Evolutionary conservation across 2,888 invertebrate species (phyloP).

Genomic region (Clostera curtula): DNA sequence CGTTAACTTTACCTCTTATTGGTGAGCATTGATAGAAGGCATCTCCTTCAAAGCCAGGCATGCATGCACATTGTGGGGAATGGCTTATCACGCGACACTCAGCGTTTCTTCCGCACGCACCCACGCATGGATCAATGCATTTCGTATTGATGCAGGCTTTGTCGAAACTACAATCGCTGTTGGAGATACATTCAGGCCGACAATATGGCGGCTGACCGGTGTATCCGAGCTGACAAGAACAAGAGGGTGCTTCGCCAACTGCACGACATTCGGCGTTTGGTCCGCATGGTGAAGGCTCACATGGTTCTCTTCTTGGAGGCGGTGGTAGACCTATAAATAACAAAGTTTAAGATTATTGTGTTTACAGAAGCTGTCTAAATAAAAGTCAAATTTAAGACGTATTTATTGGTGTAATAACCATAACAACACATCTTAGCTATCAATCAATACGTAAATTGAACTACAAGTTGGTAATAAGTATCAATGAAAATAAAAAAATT

Average conservation of each 20-base stretch:
- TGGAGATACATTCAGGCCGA: constrained; percentile 87
- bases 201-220: constrained; percentile 85
- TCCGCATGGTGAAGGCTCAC: constrained; percentile 86
- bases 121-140: constrained; percentile 87
- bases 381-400: too few species aligned
- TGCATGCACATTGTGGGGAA: constrained; percentile 88
- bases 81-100: constrained; percentile 88
- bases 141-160: constrained; percentile 86
- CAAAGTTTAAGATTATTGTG: neutral
- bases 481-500: constrained; percentile 2
- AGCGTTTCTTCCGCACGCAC: constrained; percentile 85
- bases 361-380: too few species aligned
- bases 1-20: constrained; percentile 45
- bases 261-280: constrained; percentile 82
- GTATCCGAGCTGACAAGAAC: constrained; percentile 82
- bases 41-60: constrained; percentile 81
- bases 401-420: too few species aligned
- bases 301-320: constrained; percentile 65
- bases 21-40: constrained; percentile 81
- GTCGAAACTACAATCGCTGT: constrained; percentile 84
- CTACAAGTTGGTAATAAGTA: too few species aligned
- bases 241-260: constrained; percentile 74
- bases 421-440: too few species aligned
- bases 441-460: too few species aligned
- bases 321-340: constrained; percentile 34